These are phyloP conservation scores for Muntiacus muntjak DNA, from an alignment of 2,113 vertebrate genomes.

Conservation along the genomic window DNA sequence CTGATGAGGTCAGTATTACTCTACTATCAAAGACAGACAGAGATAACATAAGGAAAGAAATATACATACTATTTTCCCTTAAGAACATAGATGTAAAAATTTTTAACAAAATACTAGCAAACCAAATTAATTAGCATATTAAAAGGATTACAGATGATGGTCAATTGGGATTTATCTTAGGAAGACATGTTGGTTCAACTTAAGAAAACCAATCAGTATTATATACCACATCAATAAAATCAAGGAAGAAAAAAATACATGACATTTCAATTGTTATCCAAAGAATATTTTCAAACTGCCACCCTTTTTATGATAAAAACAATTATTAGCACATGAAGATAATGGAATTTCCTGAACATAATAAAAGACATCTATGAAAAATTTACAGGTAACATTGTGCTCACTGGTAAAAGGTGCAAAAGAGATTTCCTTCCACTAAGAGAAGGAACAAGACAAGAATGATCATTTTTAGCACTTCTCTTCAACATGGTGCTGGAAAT, in stretches of 20 bases:
- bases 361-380: neutral
- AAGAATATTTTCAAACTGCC: neutral
- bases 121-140: neutral
- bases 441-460: neutral
- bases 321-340: neutral
- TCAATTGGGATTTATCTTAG: neutral
- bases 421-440: neutral
- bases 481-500: neutral
- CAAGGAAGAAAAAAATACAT: neutral
- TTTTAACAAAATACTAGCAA: neutral
- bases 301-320: neutral
- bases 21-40: neutral
- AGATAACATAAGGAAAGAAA: neutral
- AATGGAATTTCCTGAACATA: neutral
- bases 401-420: neutral
- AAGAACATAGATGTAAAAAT: neutral
- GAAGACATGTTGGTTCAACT: neutral
- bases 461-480: neutral
- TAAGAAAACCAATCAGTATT: neutral
- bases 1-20: neutral
- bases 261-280: neutral
- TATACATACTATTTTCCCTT: neutral
- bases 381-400: neutral
- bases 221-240: neutral
- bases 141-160: neutral